phyloP scores from a whole-genome alignment of 2,113 vertebrate species.

The Genyomyrus donnyi region DNA sequence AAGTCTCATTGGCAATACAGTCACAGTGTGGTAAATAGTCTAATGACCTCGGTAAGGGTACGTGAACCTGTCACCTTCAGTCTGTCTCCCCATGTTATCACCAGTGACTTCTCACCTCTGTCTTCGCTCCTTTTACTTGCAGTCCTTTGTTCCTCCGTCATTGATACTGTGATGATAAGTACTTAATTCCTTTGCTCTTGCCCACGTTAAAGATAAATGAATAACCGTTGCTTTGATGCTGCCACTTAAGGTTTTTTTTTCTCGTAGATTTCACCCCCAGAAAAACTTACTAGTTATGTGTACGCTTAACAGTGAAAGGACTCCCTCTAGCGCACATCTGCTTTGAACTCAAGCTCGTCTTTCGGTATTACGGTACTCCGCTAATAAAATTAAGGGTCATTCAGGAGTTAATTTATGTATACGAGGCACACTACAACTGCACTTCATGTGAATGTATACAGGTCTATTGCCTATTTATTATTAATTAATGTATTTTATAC shows the following conservation, averaged over 20 bases:
- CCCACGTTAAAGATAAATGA: neutral
- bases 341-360: neutral
- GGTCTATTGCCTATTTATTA: neutral
- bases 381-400: neutral
- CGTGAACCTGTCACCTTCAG: constrained; percentile 5
- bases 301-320: neutral
- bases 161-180: constrained; percentile 16
- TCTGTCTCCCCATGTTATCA: neutral
- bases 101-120: neutral
- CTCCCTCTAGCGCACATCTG: constrained; percentile 13
- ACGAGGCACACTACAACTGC: neutral
- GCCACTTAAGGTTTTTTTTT: neutral
- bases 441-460: neutral
- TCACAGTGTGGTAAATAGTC: constrained; percentile 3
- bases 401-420: neutral
- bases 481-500: neutral
- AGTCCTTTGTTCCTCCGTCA: neutral
- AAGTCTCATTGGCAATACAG: neutral
- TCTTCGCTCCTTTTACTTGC: neutral
- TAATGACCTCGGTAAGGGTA: constrained; percentile 18
- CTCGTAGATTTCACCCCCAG: neutral
- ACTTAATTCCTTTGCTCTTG: neutral
- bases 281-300: neutral
- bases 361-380: neutral
- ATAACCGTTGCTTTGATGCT: constrained; percentile 16